Percentiles rank a stretch among this genome's conserved stretches.
These are phyloP conservation scores for Acridotheres tristis DNA, from an alignment of 2,797 vertebrate species.

Conservation along the genomic window DNA sequence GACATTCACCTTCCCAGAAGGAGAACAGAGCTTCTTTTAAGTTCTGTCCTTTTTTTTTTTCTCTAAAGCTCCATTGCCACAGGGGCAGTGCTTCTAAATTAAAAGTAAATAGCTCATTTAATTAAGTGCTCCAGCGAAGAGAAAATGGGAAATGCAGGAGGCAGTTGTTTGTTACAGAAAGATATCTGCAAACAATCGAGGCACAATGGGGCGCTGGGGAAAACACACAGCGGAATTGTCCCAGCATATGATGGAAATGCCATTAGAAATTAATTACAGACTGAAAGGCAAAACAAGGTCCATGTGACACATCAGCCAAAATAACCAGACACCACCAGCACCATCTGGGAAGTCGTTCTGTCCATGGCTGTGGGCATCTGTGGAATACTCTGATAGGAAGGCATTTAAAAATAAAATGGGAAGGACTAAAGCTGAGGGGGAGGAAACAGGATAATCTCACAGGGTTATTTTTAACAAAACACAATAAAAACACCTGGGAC, in stretches of 20 bases:
- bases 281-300: not conserved
- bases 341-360: not conserved
- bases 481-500: not conserved
- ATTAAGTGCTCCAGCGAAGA: slow-evolving; percentile 48
- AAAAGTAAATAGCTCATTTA: slow-evolving; percentile 66
- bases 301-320: not conserved
- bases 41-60: not conserved
- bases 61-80: not conserved
- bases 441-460: slow-evolving; percentile 11
- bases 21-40: not conserved
- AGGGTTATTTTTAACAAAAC: slow-evolving; percentile 43
- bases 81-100: slow-evolving; percentile 40
- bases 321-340: not conserved
- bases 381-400: fast-evolving
- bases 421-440: not conserved
- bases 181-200: not conserved
- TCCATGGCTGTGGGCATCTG: not conserved
- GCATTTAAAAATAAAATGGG: slow-evolving; percentile 26
- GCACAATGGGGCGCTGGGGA: not conserved
- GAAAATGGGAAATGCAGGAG: slow-evolving; percentile 34
- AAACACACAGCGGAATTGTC: not conserved
- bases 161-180: not conserved
- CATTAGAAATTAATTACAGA: slow-evolving; percentile 53
- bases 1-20: not conserved
- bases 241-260: not conserved